A percentile compares a stretch with the other conserved stretches of the same genome.
Evolutionary conservation across 2,888 invertebrate species (phyloP).

Genomic region (Cataglyphis cursor): DNA sequence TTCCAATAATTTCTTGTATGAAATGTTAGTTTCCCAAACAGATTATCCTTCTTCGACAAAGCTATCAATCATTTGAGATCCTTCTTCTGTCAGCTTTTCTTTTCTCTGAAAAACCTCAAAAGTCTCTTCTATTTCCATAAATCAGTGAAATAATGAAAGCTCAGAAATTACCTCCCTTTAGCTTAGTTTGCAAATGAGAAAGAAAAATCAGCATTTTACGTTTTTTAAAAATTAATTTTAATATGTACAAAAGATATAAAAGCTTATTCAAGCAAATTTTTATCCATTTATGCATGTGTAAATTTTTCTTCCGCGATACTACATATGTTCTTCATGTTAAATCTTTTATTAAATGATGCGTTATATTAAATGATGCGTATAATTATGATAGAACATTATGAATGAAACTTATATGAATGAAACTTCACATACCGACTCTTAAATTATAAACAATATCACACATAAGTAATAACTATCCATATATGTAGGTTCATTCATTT

Average conservation of each 20-base stretch:
- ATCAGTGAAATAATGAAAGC: conserved; percentile 7
- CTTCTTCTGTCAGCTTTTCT: not conserved
- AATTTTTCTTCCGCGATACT: not conserved
- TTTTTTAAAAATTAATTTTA: conserved; percentile 16
- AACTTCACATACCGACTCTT: not conserved
- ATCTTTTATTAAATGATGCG: not conserved
- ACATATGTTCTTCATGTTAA: not conserved
- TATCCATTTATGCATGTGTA: not conserved
- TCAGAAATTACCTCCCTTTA: not conserved
- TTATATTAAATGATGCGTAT: too few species aligned
- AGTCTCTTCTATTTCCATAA: not conserved
- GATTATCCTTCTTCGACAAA: not conserved
- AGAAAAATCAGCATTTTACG: not conserved
- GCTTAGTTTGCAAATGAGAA: not conserved
- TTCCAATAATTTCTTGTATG: not conserved
- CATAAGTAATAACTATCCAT: not conserved
- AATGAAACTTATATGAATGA: not conserved
- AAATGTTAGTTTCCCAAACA: not conserved
- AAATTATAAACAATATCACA: not conserved
- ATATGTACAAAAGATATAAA: not conserved
- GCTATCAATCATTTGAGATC: conserved; percentile 34
- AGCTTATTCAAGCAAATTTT: not conserved
- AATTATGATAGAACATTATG: not conserved
- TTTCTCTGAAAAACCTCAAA: not conserved
- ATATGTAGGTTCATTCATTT: not conserved